phyloP scores from a whole-genome alignment of 2,113 vertebrate genomes.

The Emberiza fucata region DNA sequence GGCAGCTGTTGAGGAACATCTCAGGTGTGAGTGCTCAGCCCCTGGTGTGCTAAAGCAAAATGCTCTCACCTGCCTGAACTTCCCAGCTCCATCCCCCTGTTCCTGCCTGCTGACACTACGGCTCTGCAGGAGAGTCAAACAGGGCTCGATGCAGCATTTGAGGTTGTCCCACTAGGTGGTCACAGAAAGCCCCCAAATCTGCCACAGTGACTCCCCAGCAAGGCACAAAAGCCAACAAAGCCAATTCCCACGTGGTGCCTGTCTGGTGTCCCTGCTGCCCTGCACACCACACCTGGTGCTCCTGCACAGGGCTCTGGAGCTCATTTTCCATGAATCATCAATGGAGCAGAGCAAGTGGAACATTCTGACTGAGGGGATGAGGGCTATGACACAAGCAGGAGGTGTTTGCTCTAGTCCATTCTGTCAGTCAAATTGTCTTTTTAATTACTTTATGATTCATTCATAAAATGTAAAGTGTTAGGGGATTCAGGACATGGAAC shows the following conservation, averaged over 20 bases:
- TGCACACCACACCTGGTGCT: accelerated
- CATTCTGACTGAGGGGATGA: not conserved
- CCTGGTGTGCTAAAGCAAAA: accelerated
- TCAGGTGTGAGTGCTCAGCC: not conserved
- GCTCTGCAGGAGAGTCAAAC: not conserved
- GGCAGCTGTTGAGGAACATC: not conserved
- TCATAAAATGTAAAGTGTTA: not conserved
- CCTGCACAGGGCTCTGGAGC: not conserved
- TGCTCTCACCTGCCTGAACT: not conserved
- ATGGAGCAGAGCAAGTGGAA: accelerated
- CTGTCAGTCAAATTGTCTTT: not conserved
- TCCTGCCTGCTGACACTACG: accelerated
- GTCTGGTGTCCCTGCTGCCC: not conserved
- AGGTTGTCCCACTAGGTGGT: accelerated
- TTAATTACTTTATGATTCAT: not conserved
- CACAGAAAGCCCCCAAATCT: not conserved
- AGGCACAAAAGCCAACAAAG: not conserved
- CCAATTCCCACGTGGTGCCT: not conserved
- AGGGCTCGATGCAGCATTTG: not conserved
- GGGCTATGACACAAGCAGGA: not conserved
- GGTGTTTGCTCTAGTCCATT: not conserved
- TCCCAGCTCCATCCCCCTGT: accelerated
- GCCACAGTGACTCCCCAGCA: not conserved
- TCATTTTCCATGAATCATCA: not conserved
- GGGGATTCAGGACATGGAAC: not conserved